Percentiles rank a stretch among this genome's conserved stretches.
Conservation (phyloP, 1,140 invertebrate species). For the Bicyclus anynana region DNA sequence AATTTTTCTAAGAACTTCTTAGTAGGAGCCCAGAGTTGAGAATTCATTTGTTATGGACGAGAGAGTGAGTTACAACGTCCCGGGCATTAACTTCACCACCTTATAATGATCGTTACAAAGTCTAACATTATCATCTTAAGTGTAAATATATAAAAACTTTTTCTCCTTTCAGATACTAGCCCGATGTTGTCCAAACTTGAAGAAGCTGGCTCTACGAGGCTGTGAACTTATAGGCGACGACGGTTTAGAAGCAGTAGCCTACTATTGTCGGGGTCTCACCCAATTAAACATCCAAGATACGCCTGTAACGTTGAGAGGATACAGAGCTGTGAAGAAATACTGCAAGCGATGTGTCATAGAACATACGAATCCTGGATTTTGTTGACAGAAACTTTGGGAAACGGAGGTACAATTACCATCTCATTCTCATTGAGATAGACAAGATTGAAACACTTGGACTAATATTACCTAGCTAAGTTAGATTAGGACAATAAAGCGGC, state of each 20-base stretch:
- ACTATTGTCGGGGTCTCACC: slow-evolving; percentile 90
- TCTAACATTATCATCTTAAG: background rate
- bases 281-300: slow-evolving; percentile 96
- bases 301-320: slow-evolving; percentile 90
- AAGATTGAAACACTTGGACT: no score
- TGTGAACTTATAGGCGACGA: slow-evolving; percentile 93
- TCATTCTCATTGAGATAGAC: no score
- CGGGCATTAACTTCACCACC: no score
- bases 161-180: slow-evolving; percentile 80
- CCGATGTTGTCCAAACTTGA: slow-evolving; percentile 92
- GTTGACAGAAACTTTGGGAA: slow-evolving; percentile 63
- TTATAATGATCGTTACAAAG: background rate
- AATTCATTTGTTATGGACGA: no score
- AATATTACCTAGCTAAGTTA: no score
- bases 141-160: background rate
- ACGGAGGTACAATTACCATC: background rate
- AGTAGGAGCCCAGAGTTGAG: no score
- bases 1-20: no score
- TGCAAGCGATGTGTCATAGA: slow-evolving; percentile 95
- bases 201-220: slow-evolving; percentile 92
- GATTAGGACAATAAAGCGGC: no score
- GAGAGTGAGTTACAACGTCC: no score
- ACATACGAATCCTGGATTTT: slow-evolving; percentile 96
- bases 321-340: slow-evolving; percentile 93
- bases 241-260: slow-evolving; percentile 91